Conservation (phyloP, 2,888 invertebrate genomes). For the Sipha maydis region DNA sequence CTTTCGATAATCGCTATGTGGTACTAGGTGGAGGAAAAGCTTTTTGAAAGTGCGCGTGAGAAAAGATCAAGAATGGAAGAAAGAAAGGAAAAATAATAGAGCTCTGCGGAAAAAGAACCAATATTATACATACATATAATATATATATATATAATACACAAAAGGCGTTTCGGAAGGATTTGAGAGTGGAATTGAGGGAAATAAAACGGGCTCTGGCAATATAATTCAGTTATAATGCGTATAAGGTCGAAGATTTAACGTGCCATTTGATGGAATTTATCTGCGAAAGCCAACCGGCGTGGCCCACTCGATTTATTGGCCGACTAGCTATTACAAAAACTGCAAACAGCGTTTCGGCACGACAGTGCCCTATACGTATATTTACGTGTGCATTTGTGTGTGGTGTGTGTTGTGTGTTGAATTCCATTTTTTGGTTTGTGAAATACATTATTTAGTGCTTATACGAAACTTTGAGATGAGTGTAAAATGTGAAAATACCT, state of each 20-base stretch:
- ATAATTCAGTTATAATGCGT: slow-evolving; percentile 60
- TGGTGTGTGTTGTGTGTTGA: not conserved
- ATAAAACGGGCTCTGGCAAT: slow-evolving; percentile 47
- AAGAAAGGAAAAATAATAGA: slow-evolving; percentile 44
- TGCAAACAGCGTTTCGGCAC: slow-evolving; percentile 13
- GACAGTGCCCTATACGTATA: not conserved
- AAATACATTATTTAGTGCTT: slow-evolving; percentile 14
- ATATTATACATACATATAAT: slow-evolving; percentile 25
- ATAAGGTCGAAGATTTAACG: slow-evolving; percentile 56
- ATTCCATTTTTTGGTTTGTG: slow-evolving; percentile 22
- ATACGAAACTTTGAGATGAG: slow-evolving; percentile 13
- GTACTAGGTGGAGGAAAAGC: not conserved
- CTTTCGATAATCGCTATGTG: slow-evolving; percentile 16
- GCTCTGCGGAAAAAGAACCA: slow-evolving; percentile 16
- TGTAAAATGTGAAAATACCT: slow-evolving; percentile 14
- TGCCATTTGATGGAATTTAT: slow-evolving; percentile 55
- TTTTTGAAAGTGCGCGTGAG: slow-evolving; percentile 27
- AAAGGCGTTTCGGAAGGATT: slow-evolving; percentile 52
- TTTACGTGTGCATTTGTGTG: not conserved
- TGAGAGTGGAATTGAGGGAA: slow-evolving; percentile 35
- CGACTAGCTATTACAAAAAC: slow-evolving; percentile 1
- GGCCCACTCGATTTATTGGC: slow-evolving; percentile 50
- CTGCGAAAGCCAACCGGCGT: slow-evolving; percentile 42
- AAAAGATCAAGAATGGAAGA: not conserved
- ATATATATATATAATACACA: not conserved